Percentiles rank a stretch among this genome's conserved stretches.
phyloP scores from a whole-genome alignment of 1,140 invertebrate genomes.

The Bombus consobrinus region DNA sequence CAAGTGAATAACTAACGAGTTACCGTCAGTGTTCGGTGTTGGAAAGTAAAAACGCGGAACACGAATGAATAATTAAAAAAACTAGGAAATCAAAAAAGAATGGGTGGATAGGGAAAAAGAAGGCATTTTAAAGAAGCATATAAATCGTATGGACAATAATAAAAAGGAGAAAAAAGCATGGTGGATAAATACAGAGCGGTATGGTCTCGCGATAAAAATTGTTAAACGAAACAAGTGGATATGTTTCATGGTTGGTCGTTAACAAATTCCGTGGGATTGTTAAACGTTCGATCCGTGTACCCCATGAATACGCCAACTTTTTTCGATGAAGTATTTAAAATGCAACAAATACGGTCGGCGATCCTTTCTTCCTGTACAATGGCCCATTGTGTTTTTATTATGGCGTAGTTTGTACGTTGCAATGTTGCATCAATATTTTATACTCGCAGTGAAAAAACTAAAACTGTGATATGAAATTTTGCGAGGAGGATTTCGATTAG shows the following conservation, averaged over 20 bases:
- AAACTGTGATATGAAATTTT: background rate
- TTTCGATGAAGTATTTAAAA: background rate
- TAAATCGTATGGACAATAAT: conserved; percentile 1
- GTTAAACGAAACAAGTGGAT: conserved; percentile 64
- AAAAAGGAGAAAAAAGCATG: background rate
- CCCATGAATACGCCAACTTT: too few relatives aligned
- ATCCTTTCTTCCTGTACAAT: background rate
- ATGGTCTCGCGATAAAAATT: conserved; percentile 24
- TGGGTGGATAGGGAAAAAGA: too few relatives aligned
- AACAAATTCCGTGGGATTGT: background rate
- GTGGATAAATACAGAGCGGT: background rate
- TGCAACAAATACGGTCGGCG: background rate
- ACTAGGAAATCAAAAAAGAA: background rate
- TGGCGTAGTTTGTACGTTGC: background rate
- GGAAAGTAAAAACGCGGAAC: conserved; percentile 18
- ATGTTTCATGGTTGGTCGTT: conserved; percentile 54
- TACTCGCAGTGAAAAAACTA: background rate
- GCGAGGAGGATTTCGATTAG: background rate
- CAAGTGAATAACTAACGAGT: background rate
- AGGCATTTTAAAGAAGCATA: background rate
- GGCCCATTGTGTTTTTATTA: background rate
- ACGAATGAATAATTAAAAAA: background rate
- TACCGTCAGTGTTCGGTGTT: background rate
- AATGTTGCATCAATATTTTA: background rate
- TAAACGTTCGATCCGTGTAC: background rate